Evolutionary conservation across 2,888 invertebrate species (phyloP), one percentile per base, ranked within the genome.

Genomic region (Athrips mouffetella): DNA sequence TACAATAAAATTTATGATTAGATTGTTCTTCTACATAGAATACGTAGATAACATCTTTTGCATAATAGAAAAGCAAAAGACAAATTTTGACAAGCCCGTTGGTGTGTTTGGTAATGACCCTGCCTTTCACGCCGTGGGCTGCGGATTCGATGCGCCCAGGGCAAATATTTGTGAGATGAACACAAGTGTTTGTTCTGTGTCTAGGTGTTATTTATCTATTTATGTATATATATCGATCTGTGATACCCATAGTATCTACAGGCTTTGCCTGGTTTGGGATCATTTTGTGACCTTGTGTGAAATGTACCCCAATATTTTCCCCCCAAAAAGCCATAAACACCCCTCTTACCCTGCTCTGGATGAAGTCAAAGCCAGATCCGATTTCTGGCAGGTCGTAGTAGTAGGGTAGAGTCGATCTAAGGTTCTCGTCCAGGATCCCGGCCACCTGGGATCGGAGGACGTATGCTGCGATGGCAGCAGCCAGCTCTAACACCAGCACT

Each of bases 401-500:
- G 23, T 88, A 71, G 2, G 89, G 85, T 72, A 96, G 75, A 1
- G 92, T 89, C 18, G 88, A 77, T 54, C 91, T 89, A 67, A 96
- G 89, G n/a, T 90, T 90, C 20, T 77, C 67, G 59, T 84, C 73
- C 45, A 91, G 79, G 80, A 91, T 89, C 20, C 86, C 65, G 0
- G 89, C 66, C 75, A 93, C 80, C 90, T 92, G 74, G 57, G 89
- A 70, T 78, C 93, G 84, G 88, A 93, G 67, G 86, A 92, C 78
- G 90, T 94, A 94, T 4, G 95, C 95, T 0, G 94, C 92, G 60
- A 96, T 94, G 33, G 95, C 96, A 4, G 94, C 94, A 0, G 94
- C 92, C 16, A 97, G 79, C 87, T 97, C 96, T 67, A 95, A 73
- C 29, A 96, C 86, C 73, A 96, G 93, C 50, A 97, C 94, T 53